Evolutionary conservation across 2,113 vertebrate species (phyloP), one percentile per base, ranked within the genome.

Genomic region (Chrysemys picta): DNA sequence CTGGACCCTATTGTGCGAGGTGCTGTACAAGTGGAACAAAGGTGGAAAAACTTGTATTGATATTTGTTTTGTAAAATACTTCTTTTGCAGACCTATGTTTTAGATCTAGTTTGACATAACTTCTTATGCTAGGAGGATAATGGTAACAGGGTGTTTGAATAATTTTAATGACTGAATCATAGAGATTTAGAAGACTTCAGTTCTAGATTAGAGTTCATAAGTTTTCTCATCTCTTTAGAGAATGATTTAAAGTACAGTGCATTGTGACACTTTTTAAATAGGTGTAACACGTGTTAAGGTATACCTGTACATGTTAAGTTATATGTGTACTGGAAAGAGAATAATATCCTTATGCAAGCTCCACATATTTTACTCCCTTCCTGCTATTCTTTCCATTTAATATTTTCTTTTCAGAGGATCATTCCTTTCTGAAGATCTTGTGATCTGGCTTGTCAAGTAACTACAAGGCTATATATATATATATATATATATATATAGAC

Each of bases 81-180:
- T 69, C 16, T 56, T 69, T 5, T 62, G n/a, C n/a, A 89, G 72
- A 50, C 38, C 22, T 87, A 2, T 6, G 72, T 84, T 35, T 90
- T 35, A 22, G 0, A 0, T 27, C 10, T 59, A 42, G 65, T 65
- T 91, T 35, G 8, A 22, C 31, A 38, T 81, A 10, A 50, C 52
- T 87, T 80, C 29, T 88, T 12, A 12, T 80, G 89, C 91, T 47
- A 0, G 0, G 31, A 6, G 53, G 35, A 35, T 27, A 91, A 6
- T 27, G 22, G 84, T 84, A n/a, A 72, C 82, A 88, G 50, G 49
- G 75, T 49, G 35, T 7, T 53, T 65, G 49, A 47, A 38, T 72
- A 72, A 72, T 72, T 38, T 72, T 72, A 72, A 38, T 72, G 65
- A 38, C 8, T 22, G 16, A 21, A 21, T 72, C 65, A 72, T n/a